Base-by-base conservation (phyloP, 1,140 invertebrate genomes). In the Camponotus vicinus region DNA sequence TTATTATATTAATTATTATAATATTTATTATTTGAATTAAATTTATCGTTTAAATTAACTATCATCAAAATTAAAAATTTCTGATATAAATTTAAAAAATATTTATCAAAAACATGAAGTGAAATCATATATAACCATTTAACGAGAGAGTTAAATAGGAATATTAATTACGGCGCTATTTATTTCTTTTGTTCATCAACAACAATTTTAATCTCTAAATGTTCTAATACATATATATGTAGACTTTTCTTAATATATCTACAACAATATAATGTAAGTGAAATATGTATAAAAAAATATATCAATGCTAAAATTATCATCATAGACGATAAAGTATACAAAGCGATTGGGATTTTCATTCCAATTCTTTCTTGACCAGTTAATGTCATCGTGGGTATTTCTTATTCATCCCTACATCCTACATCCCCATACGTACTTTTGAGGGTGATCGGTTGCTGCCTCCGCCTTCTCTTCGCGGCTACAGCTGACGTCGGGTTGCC, bases 371-470 rank as follows among this genome's bases (percentile, higher is more conserved):
- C 4, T 42, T 21, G 5, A 76, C 18, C n/a, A 13, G 1, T n/a
- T 15, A 77, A 77, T 9, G 9, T 27, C 40, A 8, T 5, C 15
- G 49, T 27, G 40, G 59, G 59, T 40, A 34, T 27, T 11, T 7
- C 59, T 13, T 78, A 32, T 34, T 34, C 18, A 59, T 34, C 27
- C 27, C 27, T 11, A 79, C 8, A 34, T 8, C 27, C 5, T 9
- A 37, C 27, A 3, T 40, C 11, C 9, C 21, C 7, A 73, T 90
- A 90, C 89, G 61, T 90, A 90, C 89, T 90, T 90, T 88, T 86
- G 7, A 88, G 61, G 61, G 84, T 80, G 71, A 42, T 21, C 21
- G 79, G 57, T 2, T 59, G 77, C 4, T 32, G 69, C 18, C 32
- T 21, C 42, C 34, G 27, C n/a, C 64, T 89, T 73, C 34, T 78